Evolutionary conservation across 2,888 invertebrate species (phyloP).

Genomic region (Rhamnusium bicolor): DNA sequence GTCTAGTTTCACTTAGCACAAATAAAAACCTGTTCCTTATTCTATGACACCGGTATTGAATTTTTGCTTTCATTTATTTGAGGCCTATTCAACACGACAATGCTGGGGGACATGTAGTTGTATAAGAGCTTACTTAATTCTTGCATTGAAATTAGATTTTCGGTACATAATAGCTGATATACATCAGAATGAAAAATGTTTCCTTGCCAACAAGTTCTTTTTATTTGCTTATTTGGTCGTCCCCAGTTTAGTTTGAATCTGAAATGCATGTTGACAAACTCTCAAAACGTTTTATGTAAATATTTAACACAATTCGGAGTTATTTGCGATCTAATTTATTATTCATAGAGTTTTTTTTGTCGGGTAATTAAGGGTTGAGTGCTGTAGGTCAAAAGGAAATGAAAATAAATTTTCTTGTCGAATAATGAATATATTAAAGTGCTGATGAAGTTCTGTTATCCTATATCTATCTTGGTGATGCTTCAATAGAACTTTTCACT

Average conservation of each 20-base stretch:
- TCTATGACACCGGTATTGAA: constrained; percentile 52
- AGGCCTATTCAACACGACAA: constrained; percentile 27
- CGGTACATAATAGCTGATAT: constrained; percentile 48
- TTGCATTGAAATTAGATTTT: constrained; percentile 55
- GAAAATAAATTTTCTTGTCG: not conserved
- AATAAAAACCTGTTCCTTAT: constrained; percentile 51
- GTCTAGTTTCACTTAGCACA: not conserved
- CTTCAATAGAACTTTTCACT: too few relatives aligned
- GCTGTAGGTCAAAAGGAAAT: constrained; percentile 11
- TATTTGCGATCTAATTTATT: constrained; percentile 36
- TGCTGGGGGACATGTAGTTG: constrained; percentile 28
- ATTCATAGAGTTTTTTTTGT: constrained; percentile 41
- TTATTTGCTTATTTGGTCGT: constrained; percentile 49
- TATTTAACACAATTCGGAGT: constrained; percentile 36
- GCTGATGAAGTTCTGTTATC: too few relatives aligned
- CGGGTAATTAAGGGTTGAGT: constrained; percentile 12
- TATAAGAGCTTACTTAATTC: constrained; percentile 39
- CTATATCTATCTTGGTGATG: too few relatives aligned
- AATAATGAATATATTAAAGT: too few relatives aligned
- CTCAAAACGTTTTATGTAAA: constrained; percentile 45
- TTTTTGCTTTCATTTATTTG: constrained; percentile 39
- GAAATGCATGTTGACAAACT: constrained; percentile 40
- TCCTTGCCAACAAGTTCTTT: constrained; percentile 39
- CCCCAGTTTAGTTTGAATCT: constrained; percentile 17
- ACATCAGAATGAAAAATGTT: constrained; percentile 50